phyloP scores from a whole-genome alignment of 2,797 vertebrate species.

The Neosilurus mollespiculum region DNA sequence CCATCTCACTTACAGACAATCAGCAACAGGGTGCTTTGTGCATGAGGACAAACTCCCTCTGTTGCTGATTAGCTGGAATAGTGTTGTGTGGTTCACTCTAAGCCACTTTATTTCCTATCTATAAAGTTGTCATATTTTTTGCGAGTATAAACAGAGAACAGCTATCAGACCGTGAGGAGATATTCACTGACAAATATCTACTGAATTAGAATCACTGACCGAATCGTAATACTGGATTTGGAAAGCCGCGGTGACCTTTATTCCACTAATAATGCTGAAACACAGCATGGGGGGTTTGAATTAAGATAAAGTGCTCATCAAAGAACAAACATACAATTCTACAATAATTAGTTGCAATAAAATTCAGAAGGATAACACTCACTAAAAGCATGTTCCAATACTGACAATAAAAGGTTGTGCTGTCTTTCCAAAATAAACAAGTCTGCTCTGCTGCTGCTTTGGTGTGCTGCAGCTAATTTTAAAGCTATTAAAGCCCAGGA shows the following conservation, averaged over 20 bases:
- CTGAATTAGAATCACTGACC: background rate
- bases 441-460: background rate
- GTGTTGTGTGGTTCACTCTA: too few relatives aligned
- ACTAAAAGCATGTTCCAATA: constrained; percentile 12
- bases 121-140: too few relatives aligned
- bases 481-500: constrained; percentile 1
- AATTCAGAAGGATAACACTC: background rate
- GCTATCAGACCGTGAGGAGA: too few relatives aligned
- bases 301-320: constrained; percentile 37
- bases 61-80: too few relatives aligned
- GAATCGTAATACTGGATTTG: background rate
- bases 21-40: too few relatives aligned
- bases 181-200: too few relatives aligned
- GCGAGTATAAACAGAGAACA: too few relatives aligned
- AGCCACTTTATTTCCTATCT: too few relatives aligned
- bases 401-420: constrained; percentile 15
- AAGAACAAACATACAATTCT: constrained; percentile 21
- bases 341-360: constrained; percentile 1
- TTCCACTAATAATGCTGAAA: constrained; percentile 17
- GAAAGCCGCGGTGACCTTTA: constrained; percentile 4
- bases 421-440: constrained; percentile 15
- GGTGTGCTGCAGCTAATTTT: constrained; percentile 20
- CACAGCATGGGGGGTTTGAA: background rate
- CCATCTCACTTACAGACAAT: too few relatives aligned
- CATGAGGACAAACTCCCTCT: too few relatives aligned